A percentile compares a stretch with the other conserved stretches of the same genome.
phyloP scores from a whole-genome alignment of 2,113 vertebrate species.

The Scomber japonicus region DNA sequence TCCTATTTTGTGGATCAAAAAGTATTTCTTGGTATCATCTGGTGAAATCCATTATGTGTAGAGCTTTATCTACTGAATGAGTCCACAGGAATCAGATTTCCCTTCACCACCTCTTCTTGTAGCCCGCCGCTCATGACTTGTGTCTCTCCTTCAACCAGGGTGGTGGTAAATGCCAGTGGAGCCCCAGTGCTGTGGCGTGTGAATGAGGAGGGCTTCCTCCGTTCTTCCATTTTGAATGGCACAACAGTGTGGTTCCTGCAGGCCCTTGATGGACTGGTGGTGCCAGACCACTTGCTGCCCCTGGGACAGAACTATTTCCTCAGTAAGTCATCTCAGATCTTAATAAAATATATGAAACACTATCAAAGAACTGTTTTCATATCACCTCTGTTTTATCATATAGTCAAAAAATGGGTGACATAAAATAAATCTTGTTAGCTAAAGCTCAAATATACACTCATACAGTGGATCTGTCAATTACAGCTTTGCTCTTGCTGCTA shows the following conservation, averaged over 20 bases:
- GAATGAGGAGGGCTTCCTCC: conserved; percentile 89
- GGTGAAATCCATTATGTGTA: conserved; percentile 6
- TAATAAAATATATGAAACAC: no score
- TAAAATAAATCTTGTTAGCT: no score
- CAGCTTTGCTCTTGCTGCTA: no score
- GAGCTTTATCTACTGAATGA: background rate
- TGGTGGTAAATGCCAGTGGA: conserved; percentile 90
- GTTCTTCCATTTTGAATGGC: conserved; percentile 92
- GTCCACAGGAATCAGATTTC: background rate
- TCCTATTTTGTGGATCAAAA: background rate
- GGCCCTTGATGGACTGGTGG: conserved; percentile 90
- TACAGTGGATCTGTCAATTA: no score
- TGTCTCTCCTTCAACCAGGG: conserved; percentile 76
- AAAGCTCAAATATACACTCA: no score
- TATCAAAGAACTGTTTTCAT: background rate
- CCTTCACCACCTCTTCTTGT: background rate
- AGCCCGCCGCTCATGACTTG: background rate
- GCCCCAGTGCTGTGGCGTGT: conserved; percentile 93
- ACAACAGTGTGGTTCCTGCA: conserved; percentile 90
- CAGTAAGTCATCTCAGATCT: conserved; percentile 84
- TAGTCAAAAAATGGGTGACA: background rate
- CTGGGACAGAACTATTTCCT: conserved; percentile 97
- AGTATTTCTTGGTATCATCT: background rate
- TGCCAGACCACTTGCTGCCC: conserved; percentile 89
- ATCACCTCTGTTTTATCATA: background rate